Base-by-base conservation (phyloP, 2,113 vertebrate genomes). In the Cynoglossus semilaevis region DNA sequence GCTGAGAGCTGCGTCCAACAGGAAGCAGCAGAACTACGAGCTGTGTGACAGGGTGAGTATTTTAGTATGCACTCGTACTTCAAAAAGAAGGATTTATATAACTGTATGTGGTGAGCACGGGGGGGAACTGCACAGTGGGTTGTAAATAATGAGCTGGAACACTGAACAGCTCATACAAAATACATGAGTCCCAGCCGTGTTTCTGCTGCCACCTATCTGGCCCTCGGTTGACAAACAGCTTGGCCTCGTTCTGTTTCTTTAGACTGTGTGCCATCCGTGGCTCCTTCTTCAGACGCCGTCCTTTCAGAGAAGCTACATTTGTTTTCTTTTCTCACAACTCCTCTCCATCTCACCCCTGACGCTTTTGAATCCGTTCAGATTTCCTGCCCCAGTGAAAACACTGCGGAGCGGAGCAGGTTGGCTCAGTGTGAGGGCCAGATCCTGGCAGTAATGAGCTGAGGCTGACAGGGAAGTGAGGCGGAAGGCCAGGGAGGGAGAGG, bases 341-440 rank as follows among this genome's bases (percentile, higher is more conserved):
- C 64, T 50, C 35, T 62, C 38, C 42, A 15, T 72, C 55, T 65
- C 19, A 56, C 18, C 61, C 64, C 79, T 80, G 79, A 84, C 76
- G 85, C 85, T 86, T 84, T 87, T 80, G 2, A 88, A 82, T 1
- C 41, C 58, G 74, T 75, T 88, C 83, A 87, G 85, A 86, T 87
- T 87, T 85, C 79, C 81, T 76, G 83, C 74, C 76, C 62, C 70
- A 59, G 66, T 71, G 72, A 82, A 84, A 88, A 80, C 80, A 72
- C 74, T 79, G 87, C 84, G 85, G 82, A 80, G 79, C 67, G 72
- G 81, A 85, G 85, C 85, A 86, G 82, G 82, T 80, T 73, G 82
- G 72, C 85, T 87, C 87, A 85, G 87, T 86, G 80, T 86, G 87
- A 79, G 74, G 74, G 82, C 85, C 67, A 53, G 66, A 78, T 70